These are phyloP conservation scores for Platycheirus albimanus DNA, from an alignment of 2,888 invertebrate species.

Conservation along the genomic window DNA sequence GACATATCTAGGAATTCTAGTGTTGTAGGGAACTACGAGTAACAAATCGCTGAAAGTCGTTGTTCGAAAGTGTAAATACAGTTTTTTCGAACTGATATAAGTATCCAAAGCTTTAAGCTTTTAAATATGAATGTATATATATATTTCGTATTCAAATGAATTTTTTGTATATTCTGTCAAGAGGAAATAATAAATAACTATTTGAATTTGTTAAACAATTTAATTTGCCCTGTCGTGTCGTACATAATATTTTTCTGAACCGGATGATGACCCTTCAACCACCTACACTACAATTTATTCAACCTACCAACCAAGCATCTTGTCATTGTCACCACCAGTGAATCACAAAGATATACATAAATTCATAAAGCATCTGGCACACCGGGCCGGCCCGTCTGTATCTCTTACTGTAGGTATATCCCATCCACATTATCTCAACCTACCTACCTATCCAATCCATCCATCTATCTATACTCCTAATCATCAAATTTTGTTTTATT, in stretches of 20 bases:
- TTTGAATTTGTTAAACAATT: not conserved
- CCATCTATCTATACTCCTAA: not conserved
- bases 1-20: too few relatives aligned
- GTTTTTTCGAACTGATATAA: too few relatives aligned
- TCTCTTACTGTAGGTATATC: too few relatives aligned
- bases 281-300: not conserved
- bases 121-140: too few relatives aligned
- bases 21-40: too few relatives aligned
- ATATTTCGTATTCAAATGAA: too few relatives aligned
- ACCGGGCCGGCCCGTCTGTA: not conserved
- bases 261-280: conserved; percentile 21
- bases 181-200: too few relatives aligned
- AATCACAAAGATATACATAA: not conserved
- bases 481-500: conserved; percentile 53
- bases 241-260: conserved; percentile 14
- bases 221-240: conserved; percentile 4
- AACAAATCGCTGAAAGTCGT: too few relatives aligned
- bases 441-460: conserved; percentile 5
- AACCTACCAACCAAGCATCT: not conserved
- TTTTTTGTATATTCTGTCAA: too few relatives aligned
- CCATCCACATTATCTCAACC: not conserved
- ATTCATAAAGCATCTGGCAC: conserved; percentile 23
- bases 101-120: too few relatives aligned
- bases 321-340: conserved; percentile 20
- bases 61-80: too few relatives aligned